Conservation (phyloP, 2,888 invertebrate species). For the Anoplius nigerrimus region DNA sequence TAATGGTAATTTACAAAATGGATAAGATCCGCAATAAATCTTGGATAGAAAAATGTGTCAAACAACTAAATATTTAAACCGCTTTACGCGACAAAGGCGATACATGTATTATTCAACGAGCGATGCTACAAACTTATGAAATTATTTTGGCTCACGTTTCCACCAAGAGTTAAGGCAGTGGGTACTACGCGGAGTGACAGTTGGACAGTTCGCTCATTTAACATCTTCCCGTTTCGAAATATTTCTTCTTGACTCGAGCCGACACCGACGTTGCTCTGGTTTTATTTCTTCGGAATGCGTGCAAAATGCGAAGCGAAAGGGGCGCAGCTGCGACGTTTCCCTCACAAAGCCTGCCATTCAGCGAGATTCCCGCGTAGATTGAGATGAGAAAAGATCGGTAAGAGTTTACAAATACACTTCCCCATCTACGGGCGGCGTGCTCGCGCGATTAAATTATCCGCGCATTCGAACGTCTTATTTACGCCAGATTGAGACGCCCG, state of each 20-base stretch:
- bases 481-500: background rate
- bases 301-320: slow-evolving; percentile 59
- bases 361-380: slow-evolving; percentile 60
- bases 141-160: slow-evolving; percentile 59
- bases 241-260: slow-evolving; percentile 56
- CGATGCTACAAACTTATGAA: slow-evolving; percentile 41
- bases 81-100: background rate
- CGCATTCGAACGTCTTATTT: background rate
- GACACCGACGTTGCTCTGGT: slow-evolving; percentile 48
- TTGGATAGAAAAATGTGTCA: slow-evolving; percentile 9
- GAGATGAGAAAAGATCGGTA: slow-evolving; percentile 43
- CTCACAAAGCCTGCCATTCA: slow-evolving; percentile 68
- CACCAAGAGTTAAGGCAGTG: slow-evolving; percentile 51
- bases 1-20: too few species aligned
- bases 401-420: too few species aligned
- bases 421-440: too few species aligned
- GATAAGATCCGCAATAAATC: background rate
- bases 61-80: slow-evolving; percentile 24
- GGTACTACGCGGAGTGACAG: slow-evolving; percentile 65
- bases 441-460: too few species aligned
- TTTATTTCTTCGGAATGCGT: slow-evolving; percentile 65
- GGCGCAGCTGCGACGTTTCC: slow-evolving; percentile 64
- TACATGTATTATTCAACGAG: too few species aligned
- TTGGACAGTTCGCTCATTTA: slow-evolving; percentile 71
- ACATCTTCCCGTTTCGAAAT: slow-evolving; percentile 66